Percentiles rank a stretch among this genome's conserved stretches.
These are phyloP conservation scores for Bergia sp. DNA, from an alignment of 92 coral and sea anemone genomes.

Conservation along the genomic window DNA sequence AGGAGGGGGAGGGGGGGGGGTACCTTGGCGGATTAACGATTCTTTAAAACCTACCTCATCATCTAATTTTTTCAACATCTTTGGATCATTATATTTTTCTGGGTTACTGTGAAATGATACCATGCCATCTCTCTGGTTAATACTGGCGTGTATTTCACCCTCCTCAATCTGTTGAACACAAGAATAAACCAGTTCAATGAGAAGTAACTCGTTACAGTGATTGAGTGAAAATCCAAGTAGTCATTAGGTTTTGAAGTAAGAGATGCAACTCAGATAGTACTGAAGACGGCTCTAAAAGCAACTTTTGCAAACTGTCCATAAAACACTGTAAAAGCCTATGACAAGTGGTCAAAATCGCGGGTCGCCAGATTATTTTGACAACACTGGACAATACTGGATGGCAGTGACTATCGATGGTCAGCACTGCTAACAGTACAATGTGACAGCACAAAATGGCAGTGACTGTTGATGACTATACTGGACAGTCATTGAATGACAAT, in stretches of 20 bases:
- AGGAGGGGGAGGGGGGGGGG: not conserved
- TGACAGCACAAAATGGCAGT: too few relatives aligned
- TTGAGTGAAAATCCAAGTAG: too few relatives aligned
- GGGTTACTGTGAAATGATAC: conserved; percentile 97
- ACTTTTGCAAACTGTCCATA: too few relatives aligned
- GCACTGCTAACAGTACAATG: not conserved
- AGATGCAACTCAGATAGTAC: too few relatives aligned
- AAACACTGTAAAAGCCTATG: too few relatives aligned
- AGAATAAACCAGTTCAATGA: not conserved
- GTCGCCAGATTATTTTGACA: too few relatives aligned
- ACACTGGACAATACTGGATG: not conserved
- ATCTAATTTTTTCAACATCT: conserved; percentile 92
- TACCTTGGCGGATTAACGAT: not conserved
- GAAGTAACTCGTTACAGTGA: not conserved
- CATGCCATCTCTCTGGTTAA: conserved; percentile 97
- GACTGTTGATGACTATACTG: not conserved
- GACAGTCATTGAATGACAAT: not conserved
- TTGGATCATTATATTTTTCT: conserved; percentile 95
- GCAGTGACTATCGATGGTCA: not conserved
- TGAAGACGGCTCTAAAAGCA: too few relatives aligned
- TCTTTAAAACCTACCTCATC: conserved; percentile 67
- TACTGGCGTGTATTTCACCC: conserved; percentile 96
- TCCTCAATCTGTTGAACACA: conserved; percentile 78
- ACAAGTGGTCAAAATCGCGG: too few relatives aligned
- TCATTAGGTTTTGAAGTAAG: too few relatives aligned